Base-by-base conservation (phyloP, 2,113 vertebrate genomes). In the Marmota monax region DNA sequence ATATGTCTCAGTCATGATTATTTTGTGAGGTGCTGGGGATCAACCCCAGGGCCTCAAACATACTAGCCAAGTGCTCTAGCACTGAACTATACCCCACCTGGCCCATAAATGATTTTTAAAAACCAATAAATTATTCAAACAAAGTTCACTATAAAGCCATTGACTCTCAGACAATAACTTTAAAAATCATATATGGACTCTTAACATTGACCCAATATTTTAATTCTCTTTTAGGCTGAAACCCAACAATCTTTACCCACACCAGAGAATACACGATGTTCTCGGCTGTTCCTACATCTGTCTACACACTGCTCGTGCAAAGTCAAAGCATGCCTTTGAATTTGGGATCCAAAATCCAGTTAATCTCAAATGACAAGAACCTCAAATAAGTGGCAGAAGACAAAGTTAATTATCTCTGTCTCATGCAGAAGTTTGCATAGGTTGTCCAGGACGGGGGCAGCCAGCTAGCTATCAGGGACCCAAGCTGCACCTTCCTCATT, bases 111-210 rank as follows among this genome's bases (percentile, higher is more conserved):
- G 12, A 42, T 48, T 77, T 61, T 67, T n/a, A n/a, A 53, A 84
- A 86, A 45, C 27, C 0, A 17, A 53, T 72, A 78, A 77, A 65
- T 86, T 63, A 72, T 72, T 73, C 73, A 95, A 79, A 51, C 23
- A 84, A 85, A 96, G 53, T 42, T 84, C 63, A 73, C 48, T 78
- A 78, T 63, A 70, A 97, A 96, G 63, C 72, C 69, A 96, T 1
- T 29, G 67, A 84, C 7, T 88, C 58, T 79, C 18, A 22, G 70
- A 80, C 74, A 32, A 89, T 51, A 79, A 76, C 17, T 58, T 91
- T 78, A 79, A 70, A 94, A 80, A 73, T n/a, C 7, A 80, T 84
- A 48, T 56, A 16, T 70, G 32, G 18, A 84, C 69, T 78, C 9
- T 84, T 61, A 83, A 56, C 34, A 39, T 16, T 12, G 77, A 92